Conservation (phyloP, 2,113 vertebrate species). For the Boulengeromyrus knoepffleri region DNA sequence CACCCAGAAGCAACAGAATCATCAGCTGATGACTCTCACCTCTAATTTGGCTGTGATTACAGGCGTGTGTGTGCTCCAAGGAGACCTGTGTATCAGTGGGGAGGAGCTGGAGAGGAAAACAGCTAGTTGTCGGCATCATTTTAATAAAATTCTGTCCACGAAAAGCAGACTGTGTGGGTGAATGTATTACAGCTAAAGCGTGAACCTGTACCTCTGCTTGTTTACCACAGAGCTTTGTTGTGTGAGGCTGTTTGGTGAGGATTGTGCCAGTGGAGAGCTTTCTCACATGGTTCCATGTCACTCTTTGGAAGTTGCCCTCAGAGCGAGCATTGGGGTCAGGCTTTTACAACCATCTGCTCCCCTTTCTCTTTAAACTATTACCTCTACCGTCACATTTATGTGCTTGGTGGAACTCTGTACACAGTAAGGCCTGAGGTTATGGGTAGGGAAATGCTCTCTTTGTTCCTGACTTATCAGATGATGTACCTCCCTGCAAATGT, state of each 20-base stretch:
- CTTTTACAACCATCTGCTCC: not conserved
- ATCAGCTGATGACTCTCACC: not conserved
- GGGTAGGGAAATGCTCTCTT: not conserved
- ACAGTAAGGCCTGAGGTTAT: not conserved
- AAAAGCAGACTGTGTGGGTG: constrained; percentile 24
- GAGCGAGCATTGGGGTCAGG: not conserved
- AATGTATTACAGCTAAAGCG: constrained; percentile 37
- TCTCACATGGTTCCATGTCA: not conserved
- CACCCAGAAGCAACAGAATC: not conserved
- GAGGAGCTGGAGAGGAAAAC: not conserved
- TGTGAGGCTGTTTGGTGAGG: not conserved
- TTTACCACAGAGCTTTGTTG: not conserved
- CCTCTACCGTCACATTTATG: not conserved
- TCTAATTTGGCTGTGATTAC: not conserved
- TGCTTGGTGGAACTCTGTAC: not conserved
- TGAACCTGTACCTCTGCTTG: constrained; percentile 14
- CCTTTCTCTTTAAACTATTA: not conserved
- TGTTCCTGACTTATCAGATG: not conserved
- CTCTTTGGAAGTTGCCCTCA: not conserved
- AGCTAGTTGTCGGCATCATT: constrained; percentile 8
- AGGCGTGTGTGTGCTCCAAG: not conserved
- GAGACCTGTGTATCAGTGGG: not conserved
- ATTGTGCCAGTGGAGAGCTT: not conserved
- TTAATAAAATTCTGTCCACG: constrained; percentile 29
- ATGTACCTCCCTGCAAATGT: not conserved